Conservation (phyloP, 1,140 invertebrate species). For the Drosophila takahashii region DNA sequence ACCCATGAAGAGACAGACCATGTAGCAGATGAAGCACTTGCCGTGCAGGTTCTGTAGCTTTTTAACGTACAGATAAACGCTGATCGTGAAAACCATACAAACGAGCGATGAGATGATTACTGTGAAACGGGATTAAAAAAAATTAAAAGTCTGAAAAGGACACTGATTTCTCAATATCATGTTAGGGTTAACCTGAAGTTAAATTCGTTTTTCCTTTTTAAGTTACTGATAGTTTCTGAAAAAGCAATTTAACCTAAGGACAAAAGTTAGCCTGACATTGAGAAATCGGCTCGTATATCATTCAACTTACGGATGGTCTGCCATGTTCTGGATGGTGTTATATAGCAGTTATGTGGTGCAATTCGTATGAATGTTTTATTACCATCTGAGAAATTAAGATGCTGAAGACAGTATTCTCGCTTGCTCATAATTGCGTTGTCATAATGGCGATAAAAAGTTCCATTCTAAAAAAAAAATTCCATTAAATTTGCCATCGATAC, state of each 20-base stretch:
- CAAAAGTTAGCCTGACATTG: no score
- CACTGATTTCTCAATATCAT: not conserved
- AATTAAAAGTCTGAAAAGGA: no score
- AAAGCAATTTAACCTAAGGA: no score
- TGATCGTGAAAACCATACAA: conserved; percentile 88
- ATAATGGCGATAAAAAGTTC: conserved; percentile 20
- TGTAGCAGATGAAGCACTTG: conserved; percentile 90
- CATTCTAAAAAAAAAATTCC: conserved; percentile 36
- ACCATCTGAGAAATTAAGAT: not conserved
- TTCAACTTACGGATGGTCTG: conserved; percentile 24
- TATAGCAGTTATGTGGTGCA: conserved; percentile 44
- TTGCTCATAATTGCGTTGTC: conserved; percentile 23
- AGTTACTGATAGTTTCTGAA: no score
- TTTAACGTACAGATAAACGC: conserved; percentile 89
- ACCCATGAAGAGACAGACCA: conserved; percentile 87
- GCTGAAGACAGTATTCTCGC: conserved; percentile 68
- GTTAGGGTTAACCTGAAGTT: no score
- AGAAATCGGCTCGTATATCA: no score
- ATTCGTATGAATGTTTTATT: not conserved
- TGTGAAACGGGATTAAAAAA: conserved; percentile 49
- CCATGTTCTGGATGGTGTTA: not conserved
- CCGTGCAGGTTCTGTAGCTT: conserved; percentile 90
- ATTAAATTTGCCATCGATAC: not conserved
- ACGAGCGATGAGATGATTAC: conserved; percentile 89
- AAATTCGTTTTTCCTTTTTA: no score